Conservation (phyloP, 2,797 vertebrate genomes). For the Amblyraja radiata region DNA sequence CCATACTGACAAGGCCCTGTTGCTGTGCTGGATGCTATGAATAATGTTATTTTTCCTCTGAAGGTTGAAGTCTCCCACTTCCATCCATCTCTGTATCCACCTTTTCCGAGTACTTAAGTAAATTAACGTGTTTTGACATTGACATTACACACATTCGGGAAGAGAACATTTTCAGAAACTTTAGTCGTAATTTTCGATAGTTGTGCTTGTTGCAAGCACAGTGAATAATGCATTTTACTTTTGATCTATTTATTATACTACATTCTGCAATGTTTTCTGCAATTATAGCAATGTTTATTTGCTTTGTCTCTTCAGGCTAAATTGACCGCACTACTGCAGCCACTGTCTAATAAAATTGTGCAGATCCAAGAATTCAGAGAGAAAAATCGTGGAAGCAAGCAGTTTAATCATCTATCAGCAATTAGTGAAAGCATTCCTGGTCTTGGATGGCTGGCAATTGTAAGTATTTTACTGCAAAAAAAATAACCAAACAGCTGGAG, state of each 20-base stretch:
- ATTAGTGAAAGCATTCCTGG: constrained; percentile 89
- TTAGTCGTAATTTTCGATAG: not conserved
- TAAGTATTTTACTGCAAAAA: constrained; percentile 52
- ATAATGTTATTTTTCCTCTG: too few species aligned
- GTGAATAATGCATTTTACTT: not conserved
- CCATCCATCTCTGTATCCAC: too few species aligned
- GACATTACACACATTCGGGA: not conserved
- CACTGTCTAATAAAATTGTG: constrained; percentile 74
- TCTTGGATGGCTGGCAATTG: constrained; percentile 88
- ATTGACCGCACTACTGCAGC: constrained; percentile 67
- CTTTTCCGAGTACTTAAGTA: not conserved
- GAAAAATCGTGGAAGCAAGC: constrained; percentile 75
- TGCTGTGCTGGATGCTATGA: too few species aligned
- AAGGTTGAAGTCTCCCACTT: too few species aligned
- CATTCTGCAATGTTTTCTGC: not conserved
- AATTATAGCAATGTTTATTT: not conserved
- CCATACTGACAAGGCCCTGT: too few species aligned
- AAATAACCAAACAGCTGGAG: too few species aligned
- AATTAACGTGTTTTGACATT: not conserved
- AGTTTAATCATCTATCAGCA: constrained; percentile 88
- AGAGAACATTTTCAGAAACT: not conserved
- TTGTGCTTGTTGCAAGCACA: not conserved
- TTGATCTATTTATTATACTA: not conserved
- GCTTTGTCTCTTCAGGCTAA: constrained; percentile 55
- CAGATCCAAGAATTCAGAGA: constrained; percentile 79